These are phyloP conservation scores for Phasia obesa DNA, from an alignment of 2,888 invertebrate species.

Conservation along the genomic window DNA sequence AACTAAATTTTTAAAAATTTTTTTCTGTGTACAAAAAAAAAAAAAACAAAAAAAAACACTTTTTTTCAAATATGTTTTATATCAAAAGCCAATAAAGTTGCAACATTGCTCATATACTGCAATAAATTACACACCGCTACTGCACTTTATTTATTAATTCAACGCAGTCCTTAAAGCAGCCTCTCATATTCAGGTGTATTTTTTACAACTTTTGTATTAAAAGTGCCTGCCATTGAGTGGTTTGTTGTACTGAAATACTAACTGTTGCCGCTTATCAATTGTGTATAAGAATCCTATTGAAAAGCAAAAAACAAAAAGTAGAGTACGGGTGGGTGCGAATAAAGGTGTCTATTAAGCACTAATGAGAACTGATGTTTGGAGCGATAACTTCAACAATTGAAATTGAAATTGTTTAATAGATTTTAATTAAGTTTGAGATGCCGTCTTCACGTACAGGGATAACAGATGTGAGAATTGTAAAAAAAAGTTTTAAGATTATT, in stretches of 20 bases:
- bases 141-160: neutral
- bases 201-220: neutral
- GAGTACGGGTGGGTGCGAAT: neutral
- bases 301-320: neutral
- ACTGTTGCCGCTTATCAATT: conserved; percentile 61
- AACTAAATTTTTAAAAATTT: too few species aligned
- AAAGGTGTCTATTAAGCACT: conserved; percentile 61
- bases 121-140: too few species aligned
- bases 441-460: neutral
- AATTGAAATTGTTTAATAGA: conserved; percentile 59
- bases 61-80: too few species aligned
- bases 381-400: conserved; percentile 53
- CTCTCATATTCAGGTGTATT: neutral
- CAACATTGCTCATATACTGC: too few species aligned
- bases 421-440: conserved; percentile 46
- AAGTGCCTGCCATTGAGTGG: conserved; percentile 19
- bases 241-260: conserved; percentile 41
- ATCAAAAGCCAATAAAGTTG: too few species aligned
- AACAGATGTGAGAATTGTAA: neutral
- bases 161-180: neutral
- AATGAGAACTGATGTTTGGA: conserved; percentile 64
- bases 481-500: neutral
- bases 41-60: too few species aligned
- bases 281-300: conserved; percentile 31
- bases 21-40: too few species aligned